Evolutionary conservation across 2,113 vertebrate genomes (phyloP), one percentile per base, ranked within the genome.

Genomic region (Pampusana beccarii): DNA sequence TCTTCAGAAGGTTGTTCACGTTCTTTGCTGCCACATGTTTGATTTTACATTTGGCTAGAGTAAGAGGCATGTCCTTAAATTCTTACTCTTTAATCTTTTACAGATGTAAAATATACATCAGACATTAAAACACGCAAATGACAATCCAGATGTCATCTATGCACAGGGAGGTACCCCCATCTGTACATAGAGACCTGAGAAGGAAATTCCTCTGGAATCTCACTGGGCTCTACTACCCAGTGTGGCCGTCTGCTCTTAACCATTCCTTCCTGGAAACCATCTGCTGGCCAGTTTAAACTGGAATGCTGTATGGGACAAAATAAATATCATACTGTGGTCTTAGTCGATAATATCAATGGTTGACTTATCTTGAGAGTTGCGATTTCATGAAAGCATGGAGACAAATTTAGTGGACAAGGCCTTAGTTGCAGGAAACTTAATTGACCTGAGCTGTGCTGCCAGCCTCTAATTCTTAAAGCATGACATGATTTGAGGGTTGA

Each of bases 271-370:
- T 44, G 64, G 75, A 51, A 71, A 44, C 28, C 38, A 14, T 24
- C 48, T 67, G 42, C 36, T 64, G 54, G 53, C 29, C 60, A 48
- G 66, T 77, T 92, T 66, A 56, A 72, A 36, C n/a, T n/a, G 16
- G 89, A 60, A 29, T 29, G 9, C 50, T 24, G 6, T 33, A 16
- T 40, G 67, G 31, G 61, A n/a, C 42, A 48, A 85, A 46, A 51
- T 9, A 53, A 77, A 36, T 44, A 24, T 8, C 21, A 14, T n/a
- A 25, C 33, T 21, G 14, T 54, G 54, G 48, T 54, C 46, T 61
- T 70, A 50, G 57, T 31, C 0, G 0, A 5, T 56, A 51, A 25
- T 46, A 14, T 26, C 46, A 69, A 10, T 1, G 0, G 8, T 5
- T 83, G 48, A 20, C 16, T 58, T 40, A 19, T 3, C 38, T 50